Evolutionary conservation across 2,888 invertebrate genomes (phyloP).

Genomic region (Copidosoma aretas): DNA sequence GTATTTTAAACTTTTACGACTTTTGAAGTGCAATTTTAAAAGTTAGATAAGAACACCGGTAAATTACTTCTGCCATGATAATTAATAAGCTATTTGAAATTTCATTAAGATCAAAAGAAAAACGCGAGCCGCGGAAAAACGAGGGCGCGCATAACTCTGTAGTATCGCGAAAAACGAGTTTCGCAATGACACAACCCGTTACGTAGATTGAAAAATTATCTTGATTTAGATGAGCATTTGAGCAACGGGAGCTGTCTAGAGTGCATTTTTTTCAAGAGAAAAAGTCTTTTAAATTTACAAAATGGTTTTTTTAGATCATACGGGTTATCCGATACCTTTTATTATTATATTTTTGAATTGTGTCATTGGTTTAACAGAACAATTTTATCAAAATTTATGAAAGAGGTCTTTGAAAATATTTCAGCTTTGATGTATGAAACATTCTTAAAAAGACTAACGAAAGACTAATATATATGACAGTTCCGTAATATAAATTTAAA

Average conservation of each 20-base stretch:
- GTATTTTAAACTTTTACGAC: not conserved
- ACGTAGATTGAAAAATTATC: conserved; percentile 21
- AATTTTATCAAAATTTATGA: no score
- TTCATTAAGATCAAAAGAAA: not conserved
- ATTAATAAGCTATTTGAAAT: not conserved
- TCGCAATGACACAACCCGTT: conserved; percentile 1
- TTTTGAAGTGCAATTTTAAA: conserved; percentile 11
- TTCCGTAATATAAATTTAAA: not conserved
- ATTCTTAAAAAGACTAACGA: not conserved
- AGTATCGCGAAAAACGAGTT: not conserved
- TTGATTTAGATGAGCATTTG: conserved; percentile 18
- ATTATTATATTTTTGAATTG: not conserved
- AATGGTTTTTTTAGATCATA: not conserved
- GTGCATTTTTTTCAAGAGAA: conserved; percentile 8
- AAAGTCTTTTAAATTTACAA: conserved; percentile 5
- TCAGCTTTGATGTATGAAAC: no score
- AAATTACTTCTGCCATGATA: not conserved
- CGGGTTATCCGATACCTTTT: not conserved
- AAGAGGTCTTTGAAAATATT: no score
- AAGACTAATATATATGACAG: not conserved
- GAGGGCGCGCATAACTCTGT: not conserved
- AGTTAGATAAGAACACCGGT: conserved; percentile 5
- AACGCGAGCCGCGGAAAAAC: conserved; percentile 2
- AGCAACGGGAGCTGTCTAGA: conserved; percentile 8
- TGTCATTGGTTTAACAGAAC: no score